Base-by-base conservation (phyloP, 2,888 invertebrate species). In the Acleris sparsana region DNA sequence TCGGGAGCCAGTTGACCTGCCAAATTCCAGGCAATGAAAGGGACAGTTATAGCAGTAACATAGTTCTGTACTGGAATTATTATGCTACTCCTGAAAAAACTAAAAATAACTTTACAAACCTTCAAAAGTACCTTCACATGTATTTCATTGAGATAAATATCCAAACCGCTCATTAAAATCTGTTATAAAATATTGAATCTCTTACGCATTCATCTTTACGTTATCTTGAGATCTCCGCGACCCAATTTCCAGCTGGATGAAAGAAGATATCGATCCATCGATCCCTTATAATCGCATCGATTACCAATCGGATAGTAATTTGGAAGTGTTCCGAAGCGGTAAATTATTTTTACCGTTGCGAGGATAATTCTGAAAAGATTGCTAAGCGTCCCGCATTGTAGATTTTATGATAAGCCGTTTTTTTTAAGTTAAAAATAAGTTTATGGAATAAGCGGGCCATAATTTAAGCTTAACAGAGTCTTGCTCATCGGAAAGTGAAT, bases 331-430 rank as follows among this genome's bases (percentile, higher is more conserved):
- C 55, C 60, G 65, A 33, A 65, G 65, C 60, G 55, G 44, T 65
- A 65, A 65, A 65, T 56, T 65, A 61, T 61, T 53, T 64, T 51
- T 65, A 65, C 65, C 55, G 65, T 65, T 65, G 33, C 6, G 7
- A 22, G 44, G 16, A 9, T 2, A 44, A 4, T 13, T 56, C 25
- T n/a, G 51, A 51, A 51, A 60, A 56, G 44, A 65, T 52, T 51
- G 20, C 44, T 61, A 44, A 51, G n/a, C 44, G 51, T 39, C 58
- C 48, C 55, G 29, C 39, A 39, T 25, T 55, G 39, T n/a, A 43
- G 18, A 39, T 56, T 56, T 20, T 17, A 49, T 18, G 3, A 39
- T 39, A 13, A 39, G 3, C 2, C 13, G 1, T 0, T 39, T 39
- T 3, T 39, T 13, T 39, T 33, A 3, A 49, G 11, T 11, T 17